Percentiles rank a stretch among this genome's conserved stretches.
Conservation (phyloP, 92 coral and sea anemone species). For the Diadumene lineata region DNA sequence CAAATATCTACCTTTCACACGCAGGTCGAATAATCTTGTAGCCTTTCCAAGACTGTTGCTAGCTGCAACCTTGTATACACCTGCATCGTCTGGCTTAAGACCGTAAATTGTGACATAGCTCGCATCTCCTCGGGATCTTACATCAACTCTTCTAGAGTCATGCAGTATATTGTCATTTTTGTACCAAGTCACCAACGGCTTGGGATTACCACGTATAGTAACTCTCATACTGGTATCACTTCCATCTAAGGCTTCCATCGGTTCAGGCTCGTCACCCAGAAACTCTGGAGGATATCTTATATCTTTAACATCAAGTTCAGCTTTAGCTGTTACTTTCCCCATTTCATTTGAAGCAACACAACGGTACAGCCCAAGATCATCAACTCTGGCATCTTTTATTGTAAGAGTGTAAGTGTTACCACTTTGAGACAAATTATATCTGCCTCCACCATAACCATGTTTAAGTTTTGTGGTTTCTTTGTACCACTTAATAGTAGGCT, state of each 20-base stretch:
- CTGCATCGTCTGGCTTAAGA: conserved; percentile 78
- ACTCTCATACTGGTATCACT: conserved; percentile 78
- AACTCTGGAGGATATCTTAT: conserved; percentile 74
- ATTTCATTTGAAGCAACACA: conserved; percentile 74
- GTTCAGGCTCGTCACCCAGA: conserved; percentile 71
- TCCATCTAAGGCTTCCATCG: conserved; percentile 58
- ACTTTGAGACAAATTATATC: conserved; percentile 33
- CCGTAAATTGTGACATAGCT: conserved; percentile 69
- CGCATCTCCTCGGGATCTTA: conserved; percentile 69
- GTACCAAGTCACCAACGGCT: conserved; percentile 75
- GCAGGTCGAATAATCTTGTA: conserved; percentile 72
- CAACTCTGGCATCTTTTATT: conserved; percentile 46
- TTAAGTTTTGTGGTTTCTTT: conserved; percentile 48
- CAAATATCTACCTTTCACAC: conserved; percentile 66
- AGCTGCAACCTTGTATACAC: conserved; percentile 78
- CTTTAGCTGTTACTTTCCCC: conserved; percentile 69
- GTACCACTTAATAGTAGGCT: conserved; percentile 67
- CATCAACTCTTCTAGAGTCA: conserved; percentile 70
- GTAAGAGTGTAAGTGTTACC: conserved; percentile 52
- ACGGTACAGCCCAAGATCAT: conserved; percentile 71
- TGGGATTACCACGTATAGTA: conserved; percentile 74
- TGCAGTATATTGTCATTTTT: conserved; percentile 63
- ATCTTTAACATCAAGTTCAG: conserved; percentile 69
- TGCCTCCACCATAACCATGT: conserved; percentile 48
- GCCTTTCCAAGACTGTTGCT: conserved; percentile 72